Base-by-base conservation (phyloP, 1,140 invertebrate genomes). In the Capitella teleta region DNA sequence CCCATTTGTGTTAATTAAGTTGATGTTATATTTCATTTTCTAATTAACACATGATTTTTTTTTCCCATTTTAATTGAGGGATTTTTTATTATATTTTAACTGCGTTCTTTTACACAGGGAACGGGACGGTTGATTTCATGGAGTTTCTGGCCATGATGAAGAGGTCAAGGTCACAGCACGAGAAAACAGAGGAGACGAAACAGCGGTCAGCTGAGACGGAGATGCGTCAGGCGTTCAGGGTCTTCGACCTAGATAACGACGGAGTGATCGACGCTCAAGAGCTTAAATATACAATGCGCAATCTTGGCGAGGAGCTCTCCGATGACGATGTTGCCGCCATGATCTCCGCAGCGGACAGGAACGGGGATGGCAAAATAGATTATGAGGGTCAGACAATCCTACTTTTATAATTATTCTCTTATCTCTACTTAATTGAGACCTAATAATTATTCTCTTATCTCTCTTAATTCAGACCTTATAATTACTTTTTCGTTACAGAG, bases 81-180 rank as follows among this genome's bases (percentile, higher is more conserved):
- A n/a, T n/a, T n/a, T n/a, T n/a, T n/a, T n/a, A n/a, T n/a, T n/a
- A n/a, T n/a, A n/a, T n/a, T n/a, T n/a, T n/a, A n/a, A n/a, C n/a
- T n/a, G n/a, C n/a, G n/a, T 32, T 32, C 12, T 41, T 41, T 41
- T 19, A 23, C 40, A 12, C 10, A 95, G 91, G 90, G 62, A 96
- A 95, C 75, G 92, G 92, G 59, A 96, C 91, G 65, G 96, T 97
- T 76, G 92, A 97, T 76, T 97, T 94, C 76, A 89, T 91, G 65
- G 89, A 93, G 72, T 92, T 83, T 64, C 68, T 86, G 28, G 84
- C 87, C 69, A 89, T 93, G 85, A 93, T 94, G 88, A 87, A 86
- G 28, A 81, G 88, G 90, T 96, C 76, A 95, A 96, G 79, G 91
- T 95, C 74, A 91, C 21, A 30, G 2, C 28, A 23, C 0, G 23